Evolutionary conservation across 2,888 invertebrate genomes (phyloP), one percentile per base, ranked within the genome.

Genomic region (Heteropelma amictum): DNA sequence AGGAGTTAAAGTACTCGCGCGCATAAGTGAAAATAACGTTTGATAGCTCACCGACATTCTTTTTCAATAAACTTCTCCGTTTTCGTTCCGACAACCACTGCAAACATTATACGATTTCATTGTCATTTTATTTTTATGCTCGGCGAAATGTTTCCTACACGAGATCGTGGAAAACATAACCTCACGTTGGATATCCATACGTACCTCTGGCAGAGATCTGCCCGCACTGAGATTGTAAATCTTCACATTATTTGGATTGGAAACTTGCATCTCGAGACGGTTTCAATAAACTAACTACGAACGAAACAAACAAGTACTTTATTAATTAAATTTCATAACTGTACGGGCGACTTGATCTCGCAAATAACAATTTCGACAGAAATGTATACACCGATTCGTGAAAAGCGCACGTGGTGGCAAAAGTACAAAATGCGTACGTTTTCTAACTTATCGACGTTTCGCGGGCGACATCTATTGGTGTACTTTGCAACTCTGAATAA

Each of bases 141-240:
- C n/a, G n/a, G n/a, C n/a, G n/a, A n/a, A n/a, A n/a, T n/a, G n/a
- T n/a, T n/a, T n/a, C n/a, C n/a, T n/a, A n/a, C n/a, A n/a, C n/a
- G n/a, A n/a, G n/a, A n/a, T n/a, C n/a, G n/a, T 53, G 7, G 19
- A 45, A n/a, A 51, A 35, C n/a, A 28, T 72, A 68, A 49, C 38
- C 53, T 72, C 56, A 17, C n/a, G 54, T 42, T 35, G 10, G 5
- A 21, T 35, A 23, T 26, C 33, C 28, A 28, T 67, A 92, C 93
- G 93, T 92, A 98, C 98, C 90, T 99, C 98, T 76, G 99, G 99
- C 77, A 99, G 91, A 26, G 98, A 96, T 91, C 98, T 99, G 77
- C 98, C 98, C 77, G 96, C 95, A 89, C 98, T 98, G 45, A 99
- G 92, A 91, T 99, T 99, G 88, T 98, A 99, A 77, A 99, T 98